Evolutionary conservation across 2,888 invertebrate genomes (phyloP).

Genomic region (Argyra leucocephala): DNA sequence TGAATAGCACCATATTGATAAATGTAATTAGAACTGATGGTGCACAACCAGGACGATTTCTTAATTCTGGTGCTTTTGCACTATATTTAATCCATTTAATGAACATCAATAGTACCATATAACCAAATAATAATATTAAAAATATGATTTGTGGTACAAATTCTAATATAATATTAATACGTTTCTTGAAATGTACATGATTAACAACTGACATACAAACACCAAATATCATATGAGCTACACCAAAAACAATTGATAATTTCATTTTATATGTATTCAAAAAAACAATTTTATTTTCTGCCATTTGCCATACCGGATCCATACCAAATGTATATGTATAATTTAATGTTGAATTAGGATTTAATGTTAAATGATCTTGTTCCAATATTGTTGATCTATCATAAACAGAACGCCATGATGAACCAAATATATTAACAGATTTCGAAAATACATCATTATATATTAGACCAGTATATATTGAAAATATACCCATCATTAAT

Average conservation of each 20-base stretch:
- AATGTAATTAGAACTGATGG: constrained; percentile 68
- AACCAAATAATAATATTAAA: constrained; percentile 76
- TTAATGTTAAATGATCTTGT: constrained; percentile 50
- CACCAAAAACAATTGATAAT: constrained; percentile 86
- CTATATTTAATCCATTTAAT: constrained; percentile 78
- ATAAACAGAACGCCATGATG: constrained; percentile 64
- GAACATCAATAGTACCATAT: constrained; percentile 87
- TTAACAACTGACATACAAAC: constrained; percentile 75
- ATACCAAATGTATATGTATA: constrained; percentile 70
- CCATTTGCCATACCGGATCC: constrained; percentile 67
- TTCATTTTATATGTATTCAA: constrained; percentile 96
- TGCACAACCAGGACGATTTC: constrained; percentile 50
- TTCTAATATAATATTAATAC: constrained; percentile 64
- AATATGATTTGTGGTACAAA: constrained; percentile 89
- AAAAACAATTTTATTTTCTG: constrained; percentile 89
- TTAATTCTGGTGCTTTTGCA: constrained; percentile 39
- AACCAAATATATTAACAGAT: constrained; percentile 87
- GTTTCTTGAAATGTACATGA: constrained; percentile 63
- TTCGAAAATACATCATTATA: constrained; percentile 98
- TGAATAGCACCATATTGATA: constrained; percentile 69
- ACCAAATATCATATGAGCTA: constrained; percentile 90
- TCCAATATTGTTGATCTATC: constrained; percentile 46
- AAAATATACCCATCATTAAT: constrained; percentile 92
- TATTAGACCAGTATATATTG: constrained; percentile 93
- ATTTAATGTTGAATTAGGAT: constrained; percentile 50